phyloP scores from a whole-genome alignment of 1,140 invertebrate species.

The Ladona fulva region DNA sequence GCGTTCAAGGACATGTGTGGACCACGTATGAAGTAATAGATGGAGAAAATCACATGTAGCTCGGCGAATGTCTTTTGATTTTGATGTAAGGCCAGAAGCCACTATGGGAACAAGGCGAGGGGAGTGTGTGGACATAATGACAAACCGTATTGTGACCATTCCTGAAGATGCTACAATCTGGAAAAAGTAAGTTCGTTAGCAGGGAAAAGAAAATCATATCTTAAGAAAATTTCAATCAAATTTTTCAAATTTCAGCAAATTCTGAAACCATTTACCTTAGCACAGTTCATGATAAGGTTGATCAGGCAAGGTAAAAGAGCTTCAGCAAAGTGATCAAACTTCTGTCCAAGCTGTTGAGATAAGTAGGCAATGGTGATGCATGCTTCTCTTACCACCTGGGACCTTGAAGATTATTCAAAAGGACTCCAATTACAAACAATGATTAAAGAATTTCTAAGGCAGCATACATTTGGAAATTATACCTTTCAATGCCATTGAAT shows the following conservation, averaged over 20 bases:
- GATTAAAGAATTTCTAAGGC: too few relatives aligned
- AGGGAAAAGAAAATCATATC: constrained; percentile 19
- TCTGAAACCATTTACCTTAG: constrained; percentile 55
- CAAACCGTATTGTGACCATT: constrained; percentile 75
- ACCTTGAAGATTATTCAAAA: constrained; percentile 28
- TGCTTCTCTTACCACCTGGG: constrained; percentile 84
- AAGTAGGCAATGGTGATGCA: constrained; percentile 91
- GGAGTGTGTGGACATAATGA: constrained; percentile 79
- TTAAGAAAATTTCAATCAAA: constrained; percentile 2
- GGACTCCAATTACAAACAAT: too few relatives aligned
- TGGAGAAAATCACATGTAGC: constrained; percentile 77
- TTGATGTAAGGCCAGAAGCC: constrained; percentile 64
- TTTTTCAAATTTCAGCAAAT: background rate
- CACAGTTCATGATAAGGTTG: constrained; percentile 89
- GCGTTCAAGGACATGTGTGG: constrained; percentile 68
- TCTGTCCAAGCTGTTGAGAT: constrained; percentile 70
- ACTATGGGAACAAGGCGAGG: constrained; percentile 79
- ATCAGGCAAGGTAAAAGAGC: constrained; percentile 73
- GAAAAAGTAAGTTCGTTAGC: constrained; percentile 22
- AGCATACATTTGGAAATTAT: too few relatives aligned
- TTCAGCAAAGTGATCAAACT: constrained; percentile 79
- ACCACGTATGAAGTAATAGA: constrained; percentile 76
- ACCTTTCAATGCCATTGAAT: too few relatives aligned
- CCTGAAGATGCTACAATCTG: constrained; percentile 87
- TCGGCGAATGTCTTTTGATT: constrained; percentile 85